These are phyloP conservation scores for Aplysia californica DNA, from an alignment of 1,140 invertebrate genomes.

Conservation along the genomic window DNA sequence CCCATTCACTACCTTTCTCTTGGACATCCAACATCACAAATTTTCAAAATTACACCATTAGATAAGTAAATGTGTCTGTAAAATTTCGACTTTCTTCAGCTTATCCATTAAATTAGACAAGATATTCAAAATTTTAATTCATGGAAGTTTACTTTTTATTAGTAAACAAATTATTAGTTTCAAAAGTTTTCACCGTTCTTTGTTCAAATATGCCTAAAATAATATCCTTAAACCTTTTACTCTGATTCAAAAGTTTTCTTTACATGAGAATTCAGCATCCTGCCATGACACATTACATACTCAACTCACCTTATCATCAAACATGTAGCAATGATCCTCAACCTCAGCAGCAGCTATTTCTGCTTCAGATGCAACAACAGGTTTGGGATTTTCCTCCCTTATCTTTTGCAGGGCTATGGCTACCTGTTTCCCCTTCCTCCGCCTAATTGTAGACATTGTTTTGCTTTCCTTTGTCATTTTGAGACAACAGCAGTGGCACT, in stretches of 20 bases:
- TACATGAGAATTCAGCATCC: too few species aligned
- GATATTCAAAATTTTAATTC: not conserved
- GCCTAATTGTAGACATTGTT: constrained; percentile 48
- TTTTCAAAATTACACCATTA: too few species aligned
- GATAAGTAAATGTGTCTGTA: not conserved
- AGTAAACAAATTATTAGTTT: not conserved
- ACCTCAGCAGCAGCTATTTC: constrained; percentile 36
- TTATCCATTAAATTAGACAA: too few species aligned
- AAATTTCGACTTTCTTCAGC: too few species aligned
- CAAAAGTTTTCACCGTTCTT: not conserved
- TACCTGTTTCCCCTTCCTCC: constrained; percentile 42
- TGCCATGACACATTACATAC: not conserved
- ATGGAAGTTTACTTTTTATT: not conserved
- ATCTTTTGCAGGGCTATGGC: constrained; percentile 38
- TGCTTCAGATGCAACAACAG: constrained; percentile 32
- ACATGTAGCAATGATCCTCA: constrained; percentile 54
- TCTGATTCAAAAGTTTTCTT: not conserved
- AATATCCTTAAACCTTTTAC: not conserved
- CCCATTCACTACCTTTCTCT: not conserved
- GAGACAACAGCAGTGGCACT: not conserved
- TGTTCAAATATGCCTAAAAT: not conserved
- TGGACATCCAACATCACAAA: not conserved
- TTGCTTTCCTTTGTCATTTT: constrained; percentile 50
- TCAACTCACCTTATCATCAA: constrained; percentile 41
- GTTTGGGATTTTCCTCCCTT: constrained; percentile 32